Percentiles rank a stretch among this genome's conserved stretches.
Conservation (phyloP, 2,113 vertebrate genomes). For the Drymodes brunneopygia region DNA sequence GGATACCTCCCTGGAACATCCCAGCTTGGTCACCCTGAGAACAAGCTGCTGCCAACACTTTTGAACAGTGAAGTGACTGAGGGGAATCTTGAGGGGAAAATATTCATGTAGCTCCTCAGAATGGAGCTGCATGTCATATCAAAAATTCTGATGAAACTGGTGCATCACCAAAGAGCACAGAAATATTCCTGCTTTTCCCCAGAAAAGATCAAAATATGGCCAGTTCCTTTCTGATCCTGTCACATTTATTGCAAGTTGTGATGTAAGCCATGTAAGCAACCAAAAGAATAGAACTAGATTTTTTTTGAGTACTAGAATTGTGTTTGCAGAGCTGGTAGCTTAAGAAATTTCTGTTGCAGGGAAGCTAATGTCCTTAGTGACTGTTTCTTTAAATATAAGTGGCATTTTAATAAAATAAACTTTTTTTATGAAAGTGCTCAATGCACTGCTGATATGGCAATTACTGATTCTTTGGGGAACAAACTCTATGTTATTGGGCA, state of each 20-base stretch:
- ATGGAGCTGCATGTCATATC: fast-evolving
- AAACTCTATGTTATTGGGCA: neutral
- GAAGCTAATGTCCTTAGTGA: neutral
- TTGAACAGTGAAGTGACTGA: neutral
- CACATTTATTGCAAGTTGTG: neutral
- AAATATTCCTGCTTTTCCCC: neutral
- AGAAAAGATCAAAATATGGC: neutral
- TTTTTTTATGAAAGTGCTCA: neutral
- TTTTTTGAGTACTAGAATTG: neutral
- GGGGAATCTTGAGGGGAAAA: neutral
- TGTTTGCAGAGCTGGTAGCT: neutral
- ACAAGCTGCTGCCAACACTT: neutral
- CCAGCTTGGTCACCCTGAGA: neutral
- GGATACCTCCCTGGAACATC: neutral
- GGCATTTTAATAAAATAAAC: conserved; percentile 5
- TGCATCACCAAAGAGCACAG: neutral
- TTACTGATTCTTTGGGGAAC: neutral
- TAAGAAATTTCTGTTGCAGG: neutral
- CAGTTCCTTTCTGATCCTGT: neutral
- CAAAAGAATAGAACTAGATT: neutral
- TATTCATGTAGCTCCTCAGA: neutral
- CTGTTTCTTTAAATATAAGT: neutral
- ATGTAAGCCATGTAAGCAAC: neutral
- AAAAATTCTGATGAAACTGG: neutral
- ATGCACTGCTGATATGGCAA: neutral